phyloP scores from a whole-genome alignment of 2,797 vertebrate genomes.

The Trematomus bernacchii region DNA sequence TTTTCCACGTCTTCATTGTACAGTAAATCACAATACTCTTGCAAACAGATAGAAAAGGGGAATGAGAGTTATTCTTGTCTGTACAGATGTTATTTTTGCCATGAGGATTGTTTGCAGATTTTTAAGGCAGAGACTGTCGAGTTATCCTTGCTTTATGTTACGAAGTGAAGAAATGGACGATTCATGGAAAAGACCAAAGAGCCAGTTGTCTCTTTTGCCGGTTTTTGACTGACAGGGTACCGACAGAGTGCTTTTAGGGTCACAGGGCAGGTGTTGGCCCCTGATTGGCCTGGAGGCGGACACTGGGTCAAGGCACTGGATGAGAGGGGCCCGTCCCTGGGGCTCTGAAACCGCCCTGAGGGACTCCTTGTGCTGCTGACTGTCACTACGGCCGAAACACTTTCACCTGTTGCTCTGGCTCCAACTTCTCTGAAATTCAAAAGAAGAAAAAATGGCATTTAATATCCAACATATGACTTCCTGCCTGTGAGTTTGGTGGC shows the following conservation, averaged over 20 bases:
- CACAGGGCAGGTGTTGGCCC: conserved; percentile 77
- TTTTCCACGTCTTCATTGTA: conserved; percentile 75
- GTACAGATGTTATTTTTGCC: conserved; percentile 64
- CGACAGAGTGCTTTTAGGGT: conserved; percentile 70
- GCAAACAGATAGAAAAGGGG: conserved; percentile 77
- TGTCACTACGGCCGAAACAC: conserved; percentile 83
- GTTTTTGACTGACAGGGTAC: conserved; percentile 49
- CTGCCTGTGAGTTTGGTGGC: too few species aligned
- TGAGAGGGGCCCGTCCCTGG: conserved; percentile 85
- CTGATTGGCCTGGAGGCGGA: conserved; percentile 85
- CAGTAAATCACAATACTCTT: conserved; percentile 80
- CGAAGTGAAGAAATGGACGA: conserved; percentile 12
- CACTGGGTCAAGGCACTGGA: conserved; percentile 97
- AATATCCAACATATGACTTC: too few species aligned
- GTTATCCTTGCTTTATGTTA: conserved; percentile 52
- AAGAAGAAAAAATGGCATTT: conserved; percentile 7
- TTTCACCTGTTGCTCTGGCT: conserved; percentile 87
- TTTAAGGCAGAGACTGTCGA: conserved; percentile 90
- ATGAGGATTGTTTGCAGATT: conserved; percentile 71
- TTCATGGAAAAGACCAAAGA: conserved; percentile 13
- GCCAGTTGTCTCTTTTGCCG: conserved; percentile 64
- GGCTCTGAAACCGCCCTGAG: conserved; percentile 80
- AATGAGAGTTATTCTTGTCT: conserved; percentile 48
- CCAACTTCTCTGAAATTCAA: conserved; percentile 79
- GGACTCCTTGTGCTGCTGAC: conserved; percentile 89